Evolutionary conservation across 2,888 invertebrate genomes (phyloP), one percentile per base, ranked within the genome.

Genomic region (Polyploca ridens): DNA sequence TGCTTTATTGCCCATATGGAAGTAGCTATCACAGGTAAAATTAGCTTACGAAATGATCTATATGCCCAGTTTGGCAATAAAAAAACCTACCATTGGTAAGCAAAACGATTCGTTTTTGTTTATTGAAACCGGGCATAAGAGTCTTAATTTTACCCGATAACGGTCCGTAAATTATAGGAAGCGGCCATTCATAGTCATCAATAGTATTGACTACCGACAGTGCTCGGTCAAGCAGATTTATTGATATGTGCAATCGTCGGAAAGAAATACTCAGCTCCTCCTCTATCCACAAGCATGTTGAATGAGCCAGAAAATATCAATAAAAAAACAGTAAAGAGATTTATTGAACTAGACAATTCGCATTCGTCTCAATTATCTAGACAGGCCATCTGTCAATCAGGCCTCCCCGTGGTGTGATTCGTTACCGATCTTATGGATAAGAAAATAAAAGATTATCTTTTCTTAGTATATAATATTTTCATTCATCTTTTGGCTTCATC

Each of bases 361-460:
- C 90, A 93, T 93, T 88, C 89, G 82, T 93, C 93, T 93, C 93
- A 93, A 93, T 93, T 93, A 93, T 82, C 72, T 67, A 80, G 93
- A 93, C 93, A 85, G 92, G 85, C 90, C 84, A 92, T 93, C 92
- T 91, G 93, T 93, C 93, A 91, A 91, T 93, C 93, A 89, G 82
- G 67, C 66, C 75, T 89, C 93, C 90, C 91, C 76, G 70, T 75
- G 90, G 93, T 87, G 90, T 90, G 89, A 93, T 93, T 89, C 88
- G 89, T 87, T 88, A 88, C 86, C 79, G 82, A 88, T 88, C 83
- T 81, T 78, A 81, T 78, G 77, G 76, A 73, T 69, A 76, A 77
- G 76, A 73, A 76, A 82, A 72, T 75, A 74, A 70, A 65, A 70
- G 63, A 76, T 70, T 27, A 60, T 16, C 33, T 73, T 71, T 65